A percentile compares a stretch with the other conserved stretches of the same genome.
Evolutionary conservation across 2,888 invertebrate species (phyloP).

Genomic region (Coelinius sp.): DNA sequence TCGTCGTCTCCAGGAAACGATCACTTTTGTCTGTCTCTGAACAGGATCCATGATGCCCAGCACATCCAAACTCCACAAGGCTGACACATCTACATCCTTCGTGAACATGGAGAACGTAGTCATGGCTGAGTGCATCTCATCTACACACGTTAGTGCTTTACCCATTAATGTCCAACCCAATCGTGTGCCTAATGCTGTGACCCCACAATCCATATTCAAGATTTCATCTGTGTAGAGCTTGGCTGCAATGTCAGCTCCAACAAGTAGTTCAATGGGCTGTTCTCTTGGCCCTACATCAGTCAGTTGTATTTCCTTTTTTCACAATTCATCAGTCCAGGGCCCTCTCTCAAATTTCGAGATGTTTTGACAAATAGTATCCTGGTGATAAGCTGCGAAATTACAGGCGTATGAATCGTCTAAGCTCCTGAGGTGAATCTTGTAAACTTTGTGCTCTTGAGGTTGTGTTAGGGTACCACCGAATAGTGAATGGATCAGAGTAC

Average conservation of each 20-base stretch:
- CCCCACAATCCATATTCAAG: conserved; percentile 41
- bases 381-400: conserved; percentile 39
- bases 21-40: too few species aligned
- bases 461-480: conserved; percentile 48
- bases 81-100: conserved; percentile 47
- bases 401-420: conserved; percentile 44
- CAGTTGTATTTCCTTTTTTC: too few species aligned
- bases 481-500: conserved; percentile 44
- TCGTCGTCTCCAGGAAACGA: too few species aligned
- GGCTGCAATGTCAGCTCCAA: conserved; percentile 53
- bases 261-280: conserved; percentile 47
- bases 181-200: conserved; percentile 40
- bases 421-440: conserved; percentile 40
- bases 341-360: conserved; percentile 38
- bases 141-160: conserved; percentile 32
- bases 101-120: conserved; percentile 40
- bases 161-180: conserved; percentile 58
- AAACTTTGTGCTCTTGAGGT: conserved; percentile 40
- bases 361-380: conserved; percentile 19
- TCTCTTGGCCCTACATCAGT: not conserved
- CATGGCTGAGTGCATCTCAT: conserved; percentile 34
- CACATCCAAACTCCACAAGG: conserved; percentile 59
- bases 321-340: conserved; percentile 41
- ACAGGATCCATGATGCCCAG: conserved; percentile 49
- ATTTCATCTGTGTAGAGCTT: conserved; percentile 49